phyloP scores from a whole-genome alignment of 2,797 vertebrate genomes.

The Myotis findleyi region DNA sequence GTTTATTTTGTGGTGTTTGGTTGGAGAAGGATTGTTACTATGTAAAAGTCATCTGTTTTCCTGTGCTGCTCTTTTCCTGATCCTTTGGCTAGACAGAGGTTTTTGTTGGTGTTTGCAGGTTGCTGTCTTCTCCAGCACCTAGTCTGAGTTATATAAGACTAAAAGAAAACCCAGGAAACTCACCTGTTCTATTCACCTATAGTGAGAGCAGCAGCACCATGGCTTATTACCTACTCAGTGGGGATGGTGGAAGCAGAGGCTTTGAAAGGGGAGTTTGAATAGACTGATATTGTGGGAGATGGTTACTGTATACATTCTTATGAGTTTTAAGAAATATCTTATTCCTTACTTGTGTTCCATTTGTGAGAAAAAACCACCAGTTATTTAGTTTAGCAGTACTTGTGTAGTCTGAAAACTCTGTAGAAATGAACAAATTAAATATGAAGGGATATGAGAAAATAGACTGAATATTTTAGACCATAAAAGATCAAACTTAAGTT shows the following conservation, averaged over 20 bases:
- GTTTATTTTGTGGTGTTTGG: neutral
- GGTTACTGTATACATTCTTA: neutral
- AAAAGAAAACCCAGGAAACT: neutral
- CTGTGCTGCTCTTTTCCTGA: neutral
- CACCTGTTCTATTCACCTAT: neutral
- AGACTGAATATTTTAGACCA: slow-evolving; percentile 11
- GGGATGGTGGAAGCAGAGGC: neutral
- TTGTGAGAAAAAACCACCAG: neutral
- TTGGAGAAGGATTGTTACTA: neutral
- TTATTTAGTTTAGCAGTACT: slow-evolving; percentile 13
- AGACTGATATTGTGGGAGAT: neutral
- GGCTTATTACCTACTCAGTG: neutral
- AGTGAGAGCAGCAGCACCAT: neutral
- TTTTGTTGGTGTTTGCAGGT: neutral
- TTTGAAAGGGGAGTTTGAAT: neutral
- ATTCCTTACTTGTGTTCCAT: neutral
- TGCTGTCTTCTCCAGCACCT: neutral
- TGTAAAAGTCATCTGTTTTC: neutral
- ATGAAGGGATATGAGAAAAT: slow-evolving; percentile 34
- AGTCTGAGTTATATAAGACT: neutral
- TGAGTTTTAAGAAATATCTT: neutral
- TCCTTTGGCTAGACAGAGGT: neutral
- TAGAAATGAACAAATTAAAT: slow-evolving; percentile 53
- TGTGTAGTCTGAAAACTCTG: neutral
- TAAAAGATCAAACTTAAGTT: slow-evolving; percentile 37